These are phyloP conservation scores for Meganola albula DNA, from an alignment of 2,888 invertebrate genomes.

Conservation along the genomic window DNA sequence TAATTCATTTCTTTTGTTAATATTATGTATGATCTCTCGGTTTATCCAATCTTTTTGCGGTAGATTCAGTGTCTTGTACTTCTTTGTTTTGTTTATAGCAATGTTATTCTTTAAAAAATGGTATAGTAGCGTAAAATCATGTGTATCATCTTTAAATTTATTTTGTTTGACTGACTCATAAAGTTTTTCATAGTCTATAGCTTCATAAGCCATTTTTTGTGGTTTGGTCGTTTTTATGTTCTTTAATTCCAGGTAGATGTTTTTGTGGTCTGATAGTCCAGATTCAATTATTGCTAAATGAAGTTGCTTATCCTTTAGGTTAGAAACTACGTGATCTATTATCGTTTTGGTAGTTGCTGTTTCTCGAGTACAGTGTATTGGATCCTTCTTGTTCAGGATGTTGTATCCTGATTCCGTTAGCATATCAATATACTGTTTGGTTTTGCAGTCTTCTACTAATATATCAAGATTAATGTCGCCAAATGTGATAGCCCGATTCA, in stretches of 20 bases:
- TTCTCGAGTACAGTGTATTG: conserved; percentile 3
- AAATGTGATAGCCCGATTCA: neutral
- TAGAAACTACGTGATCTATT: neutral
- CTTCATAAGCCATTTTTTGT: conserved; percentile 1
- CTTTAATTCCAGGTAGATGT: conserved; percentile 1
- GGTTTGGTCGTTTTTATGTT: conserved; percentile 1
- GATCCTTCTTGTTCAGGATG: conserved; percentile 1
- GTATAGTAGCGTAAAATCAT: no score
- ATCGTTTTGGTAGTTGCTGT: neutral
- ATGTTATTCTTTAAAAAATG: no score
- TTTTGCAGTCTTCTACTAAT: conserved; percentile 1
- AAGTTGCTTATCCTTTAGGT: neutral
- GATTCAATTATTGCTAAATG: neutral
- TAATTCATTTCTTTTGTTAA: neutral
- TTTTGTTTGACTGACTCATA: neutral
- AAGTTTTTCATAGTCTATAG: neutral
- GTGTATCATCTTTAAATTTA: no score
- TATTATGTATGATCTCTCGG: neutral
- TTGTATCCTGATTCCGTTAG: conserved; percentile 2
- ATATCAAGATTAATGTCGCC: neutral
- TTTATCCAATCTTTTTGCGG: neutral
- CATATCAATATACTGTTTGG: conserved; percentile 2
- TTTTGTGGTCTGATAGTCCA: neutral
- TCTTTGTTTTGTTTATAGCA: neutral
- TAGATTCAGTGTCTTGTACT: neutral